These are phyloP conservation scores for Schizothorax lantsangensis DNA, from an alignment of 2,797 vertebrate species.

Conservation along the genomic window DNA sequence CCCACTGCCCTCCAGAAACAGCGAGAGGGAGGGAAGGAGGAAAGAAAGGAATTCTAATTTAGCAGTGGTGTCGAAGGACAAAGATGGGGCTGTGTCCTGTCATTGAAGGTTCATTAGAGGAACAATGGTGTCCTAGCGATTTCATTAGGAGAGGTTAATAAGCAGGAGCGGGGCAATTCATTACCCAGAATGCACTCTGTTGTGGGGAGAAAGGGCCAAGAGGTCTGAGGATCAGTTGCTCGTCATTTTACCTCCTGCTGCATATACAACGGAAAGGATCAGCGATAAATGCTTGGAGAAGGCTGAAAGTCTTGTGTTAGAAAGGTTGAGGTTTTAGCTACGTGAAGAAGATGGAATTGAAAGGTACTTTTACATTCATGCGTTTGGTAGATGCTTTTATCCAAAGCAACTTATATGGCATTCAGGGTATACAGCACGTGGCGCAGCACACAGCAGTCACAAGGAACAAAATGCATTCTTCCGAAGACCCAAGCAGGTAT, in stretches of 20 bases:
- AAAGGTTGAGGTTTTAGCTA: background rate
- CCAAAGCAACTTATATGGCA: background rate
- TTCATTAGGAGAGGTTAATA: conserved; percentile 98
- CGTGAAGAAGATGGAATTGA: background rate
- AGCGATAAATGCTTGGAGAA: background rate
- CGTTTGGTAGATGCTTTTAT: background rate
- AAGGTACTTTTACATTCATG: background rate
- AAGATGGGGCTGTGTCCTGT: conserved; percentile 85
- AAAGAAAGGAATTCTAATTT: conserved; percentile 82
- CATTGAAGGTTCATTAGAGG: conserved; percentile 93
- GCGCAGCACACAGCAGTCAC: background rate
- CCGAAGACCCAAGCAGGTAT: background rate
- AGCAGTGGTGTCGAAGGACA: conserved; percentile 83
- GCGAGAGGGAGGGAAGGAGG: conserved; percentile 60
- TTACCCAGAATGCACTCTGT: conserved; percentile 70
- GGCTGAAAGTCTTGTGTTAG: background rate
- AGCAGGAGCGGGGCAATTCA: conserved; percentile 86
- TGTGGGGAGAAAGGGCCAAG: conserved; percentile 61
- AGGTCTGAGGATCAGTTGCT: conserved; percentile 60
- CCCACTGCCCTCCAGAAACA: conserved; percentile 38
- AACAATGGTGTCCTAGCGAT: conserved; percentile 91
- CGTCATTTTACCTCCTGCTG: conserved; percentile 50
- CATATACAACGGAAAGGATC: conserved; percentile 52
- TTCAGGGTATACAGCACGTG: background rate
- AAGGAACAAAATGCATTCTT: background rate